Evolutionary conservation across 2,888 invertebrate species (phyloP).

Genomic region (Pyrrhosoma nymphula): DNA sequence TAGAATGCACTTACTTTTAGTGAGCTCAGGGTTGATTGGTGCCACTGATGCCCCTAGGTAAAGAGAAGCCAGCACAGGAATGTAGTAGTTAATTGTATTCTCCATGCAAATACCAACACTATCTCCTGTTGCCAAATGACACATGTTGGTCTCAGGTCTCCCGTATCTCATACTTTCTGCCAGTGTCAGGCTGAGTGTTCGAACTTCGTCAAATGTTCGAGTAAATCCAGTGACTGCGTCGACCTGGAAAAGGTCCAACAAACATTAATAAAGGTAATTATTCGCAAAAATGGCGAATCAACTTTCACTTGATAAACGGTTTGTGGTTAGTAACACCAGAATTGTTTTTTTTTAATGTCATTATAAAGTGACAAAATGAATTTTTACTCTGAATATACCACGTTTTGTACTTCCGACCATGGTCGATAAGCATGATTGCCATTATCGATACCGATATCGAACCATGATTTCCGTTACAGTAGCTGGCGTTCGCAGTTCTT

Average conservation of each 20-base stretch:
- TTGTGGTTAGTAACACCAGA: no score
- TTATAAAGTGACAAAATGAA: no score
- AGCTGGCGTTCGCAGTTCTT: no score
- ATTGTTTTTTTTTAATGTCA: no score
- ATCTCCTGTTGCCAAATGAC: constrained; percentile 78
- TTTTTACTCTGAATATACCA: no score
- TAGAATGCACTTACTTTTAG: constrained; percentile 78
- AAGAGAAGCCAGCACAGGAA: constrained; percentile 81
- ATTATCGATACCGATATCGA: no score
- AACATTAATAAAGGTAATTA: no score
- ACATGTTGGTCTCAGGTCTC: constrained; percentile 75
- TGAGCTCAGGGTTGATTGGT: constrained; percentile 84
- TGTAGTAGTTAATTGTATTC: constrained; percentile 82
- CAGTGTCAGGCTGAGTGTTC: constrained; percentile 81
- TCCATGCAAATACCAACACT: constrained; percentile 83
- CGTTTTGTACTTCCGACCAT: no score
- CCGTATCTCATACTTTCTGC: constrained; percentile 80
- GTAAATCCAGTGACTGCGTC: constrained; percentile 82
- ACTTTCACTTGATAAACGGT: no score
- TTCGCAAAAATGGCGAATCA: no score
- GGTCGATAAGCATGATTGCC: no score
- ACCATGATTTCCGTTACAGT: no score
- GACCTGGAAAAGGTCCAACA: constrained; percentile 77
- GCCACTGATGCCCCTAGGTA: constrained; percentile 82
- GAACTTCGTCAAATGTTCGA: constrained; percentile 80